Evolutionary conservation across 2,113 vertebrate species (phyloP), one percentile per base, ranked within the genome.

Genomic region (Henicopernis longicauda): DNA sequence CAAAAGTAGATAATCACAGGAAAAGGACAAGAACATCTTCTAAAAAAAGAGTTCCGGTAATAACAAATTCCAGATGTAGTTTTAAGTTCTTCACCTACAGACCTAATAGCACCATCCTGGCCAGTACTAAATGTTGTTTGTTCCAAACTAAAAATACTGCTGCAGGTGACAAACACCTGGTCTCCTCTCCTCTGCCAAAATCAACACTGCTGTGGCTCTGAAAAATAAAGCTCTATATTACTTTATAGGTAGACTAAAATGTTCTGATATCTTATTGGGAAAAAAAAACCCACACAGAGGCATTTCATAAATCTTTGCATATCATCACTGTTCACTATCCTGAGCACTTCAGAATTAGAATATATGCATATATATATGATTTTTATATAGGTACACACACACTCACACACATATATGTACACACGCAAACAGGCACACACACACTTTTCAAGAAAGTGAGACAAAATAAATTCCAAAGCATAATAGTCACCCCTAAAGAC

Each of bases 341-440:
- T 49, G 9, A 65, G 8, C 18, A 19, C 14, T 63, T 82, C 31
- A 63, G 36, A 91, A 61, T 22, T 40, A 62, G 22, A 67, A 40
- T 11, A 78, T 2, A 2, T 52, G 10, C 9, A 52, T 13, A 61
- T 6, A 42, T 4, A 19, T 1, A 14, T 12, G 4, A 31, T n/a
- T 82, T 77, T 52, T 29, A 31, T 18, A 34, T 17, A 62, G 3
- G 40, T 6, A 55, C 6, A 55, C 4, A 11, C 50, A 26, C 25
- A 16, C 26, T 16, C 26, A 52, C 50, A 52, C 50, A 27, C 13
- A 6, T 4, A 1, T 3, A 36, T 1, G 18, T 1, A 13, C 3
- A 36, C 4, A 40, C 3, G 6, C 9, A 13, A 13, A 29, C 11
- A 38, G 17, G 8, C 4, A 10, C 4, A 10, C 13, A 40, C 6